Conservation (phyloP, 2,113 vertebrate genomes). For the Caloenas nicobarica region DNA sequence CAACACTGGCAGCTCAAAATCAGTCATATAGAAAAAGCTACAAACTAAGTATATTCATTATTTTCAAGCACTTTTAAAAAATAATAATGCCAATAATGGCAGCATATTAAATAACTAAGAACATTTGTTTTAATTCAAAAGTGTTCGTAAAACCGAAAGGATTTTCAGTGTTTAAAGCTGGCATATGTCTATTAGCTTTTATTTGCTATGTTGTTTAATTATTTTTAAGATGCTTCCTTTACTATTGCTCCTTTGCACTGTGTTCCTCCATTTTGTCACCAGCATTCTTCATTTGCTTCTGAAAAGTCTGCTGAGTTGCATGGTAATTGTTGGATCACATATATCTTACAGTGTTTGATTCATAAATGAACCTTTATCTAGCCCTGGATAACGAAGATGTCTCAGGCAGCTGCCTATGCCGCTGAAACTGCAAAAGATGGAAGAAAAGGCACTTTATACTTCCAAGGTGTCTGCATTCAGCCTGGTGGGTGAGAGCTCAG, state of each 20-base stretch:
- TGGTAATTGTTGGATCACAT: background rate
- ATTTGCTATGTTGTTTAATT: background rate
- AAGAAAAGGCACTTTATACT: background rate
- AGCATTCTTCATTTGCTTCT: background rate
- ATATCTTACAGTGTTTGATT: background rate
- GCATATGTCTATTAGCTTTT: background rate
- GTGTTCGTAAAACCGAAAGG: background rate
- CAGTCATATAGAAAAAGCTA: background rate
- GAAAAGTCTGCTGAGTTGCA: background rate
- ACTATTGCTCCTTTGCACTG: background rate
- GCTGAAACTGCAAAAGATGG: background rate
- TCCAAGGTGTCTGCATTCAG: background rate
- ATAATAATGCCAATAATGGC: background rate
- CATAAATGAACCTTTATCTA: background rate
- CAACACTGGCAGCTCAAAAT: background rate
- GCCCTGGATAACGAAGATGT: background rate
- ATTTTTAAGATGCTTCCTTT: background rate
- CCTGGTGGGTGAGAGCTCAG: background rate
- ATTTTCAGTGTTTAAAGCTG: background rate
- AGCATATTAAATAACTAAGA: background rate
- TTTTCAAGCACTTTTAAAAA: background rate
- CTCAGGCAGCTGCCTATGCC: background rate
- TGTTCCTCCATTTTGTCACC: background rate
- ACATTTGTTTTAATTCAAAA: background rate
- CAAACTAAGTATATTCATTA: background rate